Evolutionary conservation across 2,888 invertebrate genomes (phyloP).

Genomic region (Drepana falcataria): DNA sequence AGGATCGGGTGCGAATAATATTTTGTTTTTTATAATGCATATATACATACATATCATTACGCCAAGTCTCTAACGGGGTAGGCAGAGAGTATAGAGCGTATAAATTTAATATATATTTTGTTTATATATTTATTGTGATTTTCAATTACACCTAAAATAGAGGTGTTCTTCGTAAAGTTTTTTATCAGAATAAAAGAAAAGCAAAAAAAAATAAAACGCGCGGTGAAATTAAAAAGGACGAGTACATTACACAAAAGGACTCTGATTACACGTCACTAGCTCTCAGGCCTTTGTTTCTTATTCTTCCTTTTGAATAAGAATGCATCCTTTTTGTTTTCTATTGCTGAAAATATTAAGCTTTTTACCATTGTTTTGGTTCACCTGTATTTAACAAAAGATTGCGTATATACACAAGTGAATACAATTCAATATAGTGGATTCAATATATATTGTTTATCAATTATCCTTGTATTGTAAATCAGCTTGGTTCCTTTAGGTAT

Average conservation of each 20-base stretch:
- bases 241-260: constrained; percentile 51
- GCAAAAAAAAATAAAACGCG: constrained; percentile 19
- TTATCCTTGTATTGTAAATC: too few relatives aligned
- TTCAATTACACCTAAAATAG: background rate
- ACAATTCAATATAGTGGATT: too few relatives aligned
- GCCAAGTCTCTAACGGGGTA: too few relatives aligned
- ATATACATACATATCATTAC: too few relatives aligned
- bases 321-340: background rate
- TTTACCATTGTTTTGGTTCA: background rate
- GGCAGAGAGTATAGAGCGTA: too few relatives aligned
- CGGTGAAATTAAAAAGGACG: constrained; percentile 44
- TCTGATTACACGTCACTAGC: constrained; percentile 63
- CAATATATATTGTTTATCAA: too few relatives aligned
- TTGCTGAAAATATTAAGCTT: background rate
- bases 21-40: too few relatives aligned
- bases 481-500: too few relatives aligned
- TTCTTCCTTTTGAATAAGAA: constrained; percentile 27
- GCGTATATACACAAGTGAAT: too few relatives aligned
- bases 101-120: too few relatives aligned
- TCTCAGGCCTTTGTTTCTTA: constrained; percentile 51
- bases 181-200: background rate
- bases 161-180: background rate
- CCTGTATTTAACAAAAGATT: background rate
- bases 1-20: too few relatives aligned
- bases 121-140: too few relatives aligned